Evolutionary conservation across 2,113 vertebrate genomes (phyloP).

Genomic region (Varanus komodoensis): DNA sequence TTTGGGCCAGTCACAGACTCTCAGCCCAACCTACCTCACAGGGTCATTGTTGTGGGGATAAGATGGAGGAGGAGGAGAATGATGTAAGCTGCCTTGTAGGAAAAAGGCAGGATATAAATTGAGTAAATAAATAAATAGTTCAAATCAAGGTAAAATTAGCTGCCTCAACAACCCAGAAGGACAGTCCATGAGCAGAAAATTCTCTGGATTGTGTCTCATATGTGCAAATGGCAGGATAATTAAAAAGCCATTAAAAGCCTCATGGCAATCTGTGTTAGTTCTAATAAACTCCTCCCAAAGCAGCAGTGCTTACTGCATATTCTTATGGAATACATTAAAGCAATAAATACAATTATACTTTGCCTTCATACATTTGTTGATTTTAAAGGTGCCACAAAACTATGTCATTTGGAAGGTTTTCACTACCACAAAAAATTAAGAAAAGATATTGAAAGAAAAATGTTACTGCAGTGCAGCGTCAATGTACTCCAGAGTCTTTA

Average conservation of each 20-base stretch:
- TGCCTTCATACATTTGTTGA: background rate
- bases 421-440: background rate
- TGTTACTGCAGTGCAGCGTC: background rate
- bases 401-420: background rate
- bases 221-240: background rate
- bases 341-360: background rate
- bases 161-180: background rate
- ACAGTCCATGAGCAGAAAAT: background rate
- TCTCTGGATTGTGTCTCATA: background rate
- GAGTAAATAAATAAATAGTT: too few species aligned
- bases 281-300: background rate
- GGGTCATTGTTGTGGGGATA: too few species aligned
- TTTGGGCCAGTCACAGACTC: too few species aligned
- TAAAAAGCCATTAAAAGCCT: background rate
- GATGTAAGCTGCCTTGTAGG: too few species aligned
- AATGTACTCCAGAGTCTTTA: background rate
- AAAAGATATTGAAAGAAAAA: background rate
- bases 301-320: background rate
- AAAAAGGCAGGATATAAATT: too few species aligned
- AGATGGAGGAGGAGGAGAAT: too few species aligned
- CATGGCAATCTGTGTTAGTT: background rate
- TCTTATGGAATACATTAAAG: background rate
- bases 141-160: background rate
- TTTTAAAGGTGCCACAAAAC: background rate
- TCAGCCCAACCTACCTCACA: too few species aligned